Evolutionary conservation across 1,140 invertebrate genomes (phyloP).

Genomic region (Zaprionus capensis): DNA sequence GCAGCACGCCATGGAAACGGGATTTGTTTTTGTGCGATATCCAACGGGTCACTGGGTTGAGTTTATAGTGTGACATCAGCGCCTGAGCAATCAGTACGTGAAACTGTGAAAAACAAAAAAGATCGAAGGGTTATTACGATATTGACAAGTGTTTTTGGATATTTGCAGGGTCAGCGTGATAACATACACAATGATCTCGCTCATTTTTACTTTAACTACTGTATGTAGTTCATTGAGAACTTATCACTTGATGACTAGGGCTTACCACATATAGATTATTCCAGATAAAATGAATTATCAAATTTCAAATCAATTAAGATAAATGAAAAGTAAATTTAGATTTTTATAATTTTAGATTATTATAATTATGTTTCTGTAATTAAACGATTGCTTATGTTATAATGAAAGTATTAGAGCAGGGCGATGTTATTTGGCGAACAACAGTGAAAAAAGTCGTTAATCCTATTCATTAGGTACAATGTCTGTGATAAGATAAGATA

Average conservation of each 20-base stretch:
- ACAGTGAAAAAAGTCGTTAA: not conserved
- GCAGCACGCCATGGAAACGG: slow-evolving; percentile 70
- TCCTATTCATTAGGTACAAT: not conserved
- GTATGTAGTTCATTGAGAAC: not conserved
- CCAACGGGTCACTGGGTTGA: slow-evolving; percentile 72
- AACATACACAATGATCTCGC: slow-evolving; percentile 4
- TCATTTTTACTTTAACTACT: not conserved
- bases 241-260: not conserved
- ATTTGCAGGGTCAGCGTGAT: not conserved
- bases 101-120: slow-evolving; percentile 49
- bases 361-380: not conserved
- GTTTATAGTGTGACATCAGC: slow-evolving; percentile 78
- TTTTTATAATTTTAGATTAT: no score
- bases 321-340: no score
- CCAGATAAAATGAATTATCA: not conserved
- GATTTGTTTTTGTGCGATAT: slow-evolving; percentile 78
- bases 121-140: slow-evolving; percentile 17
- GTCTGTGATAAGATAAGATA: not conserved
- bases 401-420: not conserved
- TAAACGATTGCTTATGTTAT: not conserved
- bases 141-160: slow-evolving; percentile 6
- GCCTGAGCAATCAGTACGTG: slow-evolving; percentile 76
- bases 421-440: not conserved
- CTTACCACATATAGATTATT: not conserved
- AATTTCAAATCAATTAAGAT: no score